A percentile compares a stretch with the other conserved stretches of the same genome.
Evolutionary conservation across 2,113 vertebrate genomes (phyloP).

Genomic region (Cromileptes altivelis): DNA sequence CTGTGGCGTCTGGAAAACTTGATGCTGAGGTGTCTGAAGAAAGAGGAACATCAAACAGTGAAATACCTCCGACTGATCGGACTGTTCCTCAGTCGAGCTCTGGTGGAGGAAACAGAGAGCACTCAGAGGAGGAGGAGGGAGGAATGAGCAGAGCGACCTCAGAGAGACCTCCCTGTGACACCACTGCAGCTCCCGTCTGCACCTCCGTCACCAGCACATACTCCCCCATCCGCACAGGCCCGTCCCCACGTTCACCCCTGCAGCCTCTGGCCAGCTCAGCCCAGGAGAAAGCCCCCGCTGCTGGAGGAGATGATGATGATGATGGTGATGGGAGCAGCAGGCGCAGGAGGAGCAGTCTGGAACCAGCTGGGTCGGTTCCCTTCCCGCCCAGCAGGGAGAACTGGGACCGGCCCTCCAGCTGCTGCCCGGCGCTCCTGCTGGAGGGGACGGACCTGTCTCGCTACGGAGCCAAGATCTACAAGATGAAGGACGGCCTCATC

Average conservation of each 20-base stretch:
- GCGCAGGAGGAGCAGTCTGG: conserved; percentile 75
- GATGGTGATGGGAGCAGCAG: conserved; percentile 21
- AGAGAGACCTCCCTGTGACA: conserved; percentile 13
- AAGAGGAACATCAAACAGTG: background rate
- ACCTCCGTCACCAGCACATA: background rate
- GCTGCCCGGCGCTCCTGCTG: conserved; percentile 90
- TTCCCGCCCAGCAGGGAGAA: conserved; percentile 78
- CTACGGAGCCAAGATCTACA: conserved; percentile 92
- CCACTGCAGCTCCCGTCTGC: conserved; percentile 4
- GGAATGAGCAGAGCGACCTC: conserved; percentile 11
- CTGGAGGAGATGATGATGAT: background rate
- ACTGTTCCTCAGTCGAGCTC: background rate
- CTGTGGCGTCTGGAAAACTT: conserved; percentile 33
- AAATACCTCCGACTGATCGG: background rate
- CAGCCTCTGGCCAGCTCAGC: conserved; percentile 70
- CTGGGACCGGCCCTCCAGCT: conserved; percentile 87
- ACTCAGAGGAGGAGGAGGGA: background rate
- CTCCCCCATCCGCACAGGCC: conserved; percentile 84
- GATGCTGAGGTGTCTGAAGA: background rate
- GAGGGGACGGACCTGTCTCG: conserved; percentile 90
- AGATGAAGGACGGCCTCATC: conserved; percentile 92
- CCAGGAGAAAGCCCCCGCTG: conserved; percentile 45
- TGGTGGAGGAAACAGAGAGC: background rate
- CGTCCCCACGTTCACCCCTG: conserved; percentile 86
- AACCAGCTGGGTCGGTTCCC: conserved; percentile 70